phyloP scores from a whole-genome alignment of 2,113 vertebrate species.

The Chitala chitala region DNA sequence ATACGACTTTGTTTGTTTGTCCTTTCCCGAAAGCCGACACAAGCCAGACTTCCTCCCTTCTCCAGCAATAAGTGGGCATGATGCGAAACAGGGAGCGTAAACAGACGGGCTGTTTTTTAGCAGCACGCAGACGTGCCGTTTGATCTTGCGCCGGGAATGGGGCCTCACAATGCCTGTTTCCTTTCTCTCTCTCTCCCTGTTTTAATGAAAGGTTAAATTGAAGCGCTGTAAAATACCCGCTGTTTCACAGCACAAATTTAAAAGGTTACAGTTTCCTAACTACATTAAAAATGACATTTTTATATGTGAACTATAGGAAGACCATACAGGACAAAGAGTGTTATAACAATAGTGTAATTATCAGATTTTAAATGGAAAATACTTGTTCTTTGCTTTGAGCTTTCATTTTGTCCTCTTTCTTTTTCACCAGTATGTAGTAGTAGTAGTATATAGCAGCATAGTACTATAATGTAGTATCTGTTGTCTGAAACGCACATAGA shows the following conservation, averaged over 20 bases:
- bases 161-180: constrained; percentile 19
- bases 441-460: too few species aligned
- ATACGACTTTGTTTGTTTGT: constrained; percentile 62
- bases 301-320: not conserved
- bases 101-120: constrained; percentile 50
- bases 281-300: not conserved
- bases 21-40: constrained; percentile 53
- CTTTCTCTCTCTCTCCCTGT: not conserved
- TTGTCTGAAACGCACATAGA: too few species aligned
- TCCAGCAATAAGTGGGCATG: constrained; percentile 37
- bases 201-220: not conserved
- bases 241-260: constrained; percentile 5
- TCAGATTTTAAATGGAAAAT: too few species aligned
- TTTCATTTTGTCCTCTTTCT: too few species aligned
- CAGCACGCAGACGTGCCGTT: constrained; percentile 15
- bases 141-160: constrained; percentile 33
- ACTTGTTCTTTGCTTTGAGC: too few species aligned
- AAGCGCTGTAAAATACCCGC: constrained; percentile 2
- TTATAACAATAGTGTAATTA: too few species aligned
- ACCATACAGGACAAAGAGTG: not conserved
- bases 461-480: too few species aligned
- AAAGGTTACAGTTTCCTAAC: constrained; percentile 10
- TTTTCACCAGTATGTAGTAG: too few species aligned
- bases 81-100: constrained; percentile 47
- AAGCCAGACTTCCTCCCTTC: constrained; percentile 56